Percentiles rank a stretch among this genome's conserved stretches.
These are phyloP conservation scores for Drosophila cardini DNA, from an alignment of 1,140 invertebrate genomes.

Conservation along the genomic window DNA sequence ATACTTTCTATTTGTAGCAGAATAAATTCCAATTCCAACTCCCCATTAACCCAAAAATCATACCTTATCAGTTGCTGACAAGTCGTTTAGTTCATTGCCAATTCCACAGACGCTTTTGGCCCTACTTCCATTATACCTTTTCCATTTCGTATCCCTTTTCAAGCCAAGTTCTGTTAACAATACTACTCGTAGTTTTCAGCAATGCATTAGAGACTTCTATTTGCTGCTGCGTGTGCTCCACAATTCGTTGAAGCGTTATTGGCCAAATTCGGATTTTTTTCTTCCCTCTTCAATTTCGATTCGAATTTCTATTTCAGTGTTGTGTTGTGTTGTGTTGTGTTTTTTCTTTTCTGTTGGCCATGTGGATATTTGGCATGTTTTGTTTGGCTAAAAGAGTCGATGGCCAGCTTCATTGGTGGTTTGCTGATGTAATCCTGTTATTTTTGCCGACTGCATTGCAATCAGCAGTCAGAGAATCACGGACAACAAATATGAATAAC, in stretches of 20 bases:
- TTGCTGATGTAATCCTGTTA: conserved; percentile 68
- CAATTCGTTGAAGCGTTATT: conserved; percentile 24
- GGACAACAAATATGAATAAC: conserved; percentile 4
- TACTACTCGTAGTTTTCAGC: conserved; percentile 33
- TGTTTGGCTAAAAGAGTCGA: conserved; percentile 32
- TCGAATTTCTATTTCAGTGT: not conserved
- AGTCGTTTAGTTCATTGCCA: not conserved
- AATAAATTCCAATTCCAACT: too few relatives aligned
- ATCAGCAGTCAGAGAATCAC: conserved; percentile 39
- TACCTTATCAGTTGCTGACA: not conserved
- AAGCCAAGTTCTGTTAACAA: conserved; percentile 45
- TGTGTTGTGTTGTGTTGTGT: too few relatives aligned
- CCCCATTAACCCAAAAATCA: not conserved
- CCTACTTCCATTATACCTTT: conserved; percentile 20
- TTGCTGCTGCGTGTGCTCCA: conserved; percentile 45
- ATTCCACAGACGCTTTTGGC: not conserved
- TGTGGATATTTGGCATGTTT: conserved; percentile 45
- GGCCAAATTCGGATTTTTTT: conserved; percentile 13
- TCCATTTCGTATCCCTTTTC: conserved; percentile 3
- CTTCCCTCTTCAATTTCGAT: not conserved
- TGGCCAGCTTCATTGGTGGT: conserved; percentile 11
- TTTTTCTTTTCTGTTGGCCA: not conserved
- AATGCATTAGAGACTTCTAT: conserved; percentile 66
- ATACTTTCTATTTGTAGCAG: too few relatives aligned
- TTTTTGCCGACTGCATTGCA: conserved; percentile 64